Conservation (phyloP, 2,113 vertebrate species). For the Hippocampus comes region DNA sequence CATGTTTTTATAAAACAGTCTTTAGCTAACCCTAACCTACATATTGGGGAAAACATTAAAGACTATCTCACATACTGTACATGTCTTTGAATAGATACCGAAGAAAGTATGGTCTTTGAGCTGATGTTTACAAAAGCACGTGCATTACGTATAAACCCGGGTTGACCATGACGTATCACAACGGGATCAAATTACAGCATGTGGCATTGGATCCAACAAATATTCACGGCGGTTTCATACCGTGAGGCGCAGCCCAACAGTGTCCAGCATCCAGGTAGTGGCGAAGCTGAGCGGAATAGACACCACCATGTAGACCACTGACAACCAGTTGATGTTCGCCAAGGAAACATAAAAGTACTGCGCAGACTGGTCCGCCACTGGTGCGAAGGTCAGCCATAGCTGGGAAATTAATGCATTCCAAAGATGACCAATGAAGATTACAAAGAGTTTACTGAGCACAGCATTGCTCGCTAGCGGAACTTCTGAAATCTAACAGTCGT, state of each 20-base stretch:
- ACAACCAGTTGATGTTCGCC: constrained; percentile 83
- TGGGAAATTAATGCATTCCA: constrained; percentile 43
- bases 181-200: not conserved
- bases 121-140: not conserved
- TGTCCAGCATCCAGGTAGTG: constrained; percentile 89
- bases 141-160: not conserved
- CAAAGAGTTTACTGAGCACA: not conserved
- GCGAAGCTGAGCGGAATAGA: constrained; percentile 80
- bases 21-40: too few species aligned
- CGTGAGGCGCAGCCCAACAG: constrained; percentile 78
- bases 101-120: too few species aligned
- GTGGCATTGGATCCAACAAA: not conserved
- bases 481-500: too few species aligned
- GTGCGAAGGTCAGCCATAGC: constrained; percentile 93
- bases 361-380: constrained; percentile 81
- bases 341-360: constrained; percentile 68
- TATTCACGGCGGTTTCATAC: constrained; percentile 58
- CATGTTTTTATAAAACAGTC: too few species aligned
- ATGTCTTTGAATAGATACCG: too few species aligned
- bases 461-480: not conserved
- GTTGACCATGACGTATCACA: too few species aligned
- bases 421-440: not conserved
- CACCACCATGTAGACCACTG: constrained; percentile 82
- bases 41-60: too few species aligned
- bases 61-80: too few species aligned